phyloP scores from a whole-genome alignment of 2,113 vertebrate species.

The Pyxicephalus adspersus region DNA sequence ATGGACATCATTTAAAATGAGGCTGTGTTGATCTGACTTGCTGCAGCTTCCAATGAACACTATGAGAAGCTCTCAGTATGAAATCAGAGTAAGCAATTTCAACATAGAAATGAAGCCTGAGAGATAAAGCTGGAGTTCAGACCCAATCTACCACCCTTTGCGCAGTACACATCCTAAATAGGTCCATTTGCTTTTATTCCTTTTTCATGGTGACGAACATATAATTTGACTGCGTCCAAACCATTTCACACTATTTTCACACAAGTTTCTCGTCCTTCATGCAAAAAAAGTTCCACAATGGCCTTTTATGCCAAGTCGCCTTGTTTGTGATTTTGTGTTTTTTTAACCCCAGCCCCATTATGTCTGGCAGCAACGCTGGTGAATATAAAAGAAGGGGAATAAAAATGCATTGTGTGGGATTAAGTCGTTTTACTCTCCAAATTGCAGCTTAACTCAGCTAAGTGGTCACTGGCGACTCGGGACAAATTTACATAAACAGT shows the following conservation, averaged over 20 bases:
- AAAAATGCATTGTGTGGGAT: conserved; percentile 15
- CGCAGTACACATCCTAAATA: too few species aligned
- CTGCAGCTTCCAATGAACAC: too few species aligned
- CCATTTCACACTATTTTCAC: background rate
- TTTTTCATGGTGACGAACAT: too few species aligned
- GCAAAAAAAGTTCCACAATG: conserved; percentile 3
- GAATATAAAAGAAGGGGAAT: conserved; percentile 8
- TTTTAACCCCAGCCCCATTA: background rate
- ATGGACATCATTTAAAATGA: too few species aligned
- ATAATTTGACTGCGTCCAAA: background rate
- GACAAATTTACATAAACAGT: conserved; percentile 32
- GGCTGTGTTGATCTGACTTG: too few species aligned
- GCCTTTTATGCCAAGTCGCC: background rate
- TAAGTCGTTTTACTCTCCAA: background rate
- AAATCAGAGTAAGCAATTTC: too few species aligned
- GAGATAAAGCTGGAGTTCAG: too few species aligned
- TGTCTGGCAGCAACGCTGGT: background rate
- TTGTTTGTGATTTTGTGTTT: background rate
- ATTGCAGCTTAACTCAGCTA: conserved; percentile 12
- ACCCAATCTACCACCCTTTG: too few species aligned
- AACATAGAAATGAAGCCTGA: too few species aligned
- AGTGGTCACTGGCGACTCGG: conserved; percentile 36
- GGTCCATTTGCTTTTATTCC: too few species aligned
- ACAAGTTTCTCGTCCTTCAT: background rate
- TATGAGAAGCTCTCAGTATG: too few species aligned